Evolutionary conservation across 2,888 invertebrate genomes (phyloP).

Genomic region (Drymonia ruficornis): DNA sequence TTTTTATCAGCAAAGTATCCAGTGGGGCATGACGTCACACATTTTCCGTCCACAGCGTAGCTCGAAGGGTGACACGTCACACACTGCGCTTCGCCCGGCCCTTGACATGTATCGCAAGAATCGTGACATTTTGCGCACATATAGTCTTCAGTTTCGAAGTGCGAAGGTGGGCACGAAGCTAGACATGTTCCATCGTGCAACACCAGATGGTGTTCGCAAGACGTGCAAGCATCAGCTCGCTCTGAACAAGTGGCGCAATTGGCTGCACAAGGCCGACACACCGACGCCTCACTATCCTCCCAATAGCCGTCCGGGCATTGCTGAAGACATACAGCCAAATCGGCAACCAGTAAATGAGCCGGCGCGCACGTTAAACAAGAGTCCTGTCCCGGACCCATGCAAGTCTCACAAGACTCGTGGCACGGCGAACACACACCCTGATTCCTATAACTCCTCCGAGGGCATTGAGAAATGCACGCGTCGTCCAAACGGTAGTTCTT

Average conservation of each 20-base stretch:
- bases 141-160: conserved; percentile 94
- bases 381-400: conserved; percentile 94
- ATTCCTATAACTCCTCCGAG: conserved; percentile 93
- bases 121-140: conserved; percentile 92
- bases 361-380: conserved; percentile 94
- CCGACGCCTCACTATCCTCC: conserved; percentile 90
- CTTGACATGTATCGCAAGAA: conserved; percentile 92
- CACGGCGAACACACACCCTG: conserved; percentile 94
- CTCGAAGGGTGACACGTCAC: conserved; percentile 91
- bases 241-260: conserved; percentile 95
- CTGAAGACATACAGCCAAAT: conserved; percentile 94
- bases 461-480: conserved; percentile 93
- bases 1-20: conserved; percentile 91
- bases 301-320: conserved; percentile 96
- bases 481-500: conserved; percentile 92
- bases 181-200: conserved; percentile 93
- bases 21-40: conserved; percentile 89
- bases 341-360: conserved; percentile 92
- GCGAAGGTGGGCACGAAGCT: conserved; percentile 92
- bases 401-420: conserved; percentile 95
- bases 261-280: conserved; percentile 93
- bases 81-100: conserved; percentile 91
- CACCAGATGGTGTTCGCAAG: conserved; percentile 94
- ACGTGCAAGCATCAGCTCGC: conserved; percentile 92
- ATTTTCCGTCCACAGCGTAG: conserved; percentile 89